phyloP scores from a whole-genome alignment of 2,113 vertebrate genomes.

The Channa argus region DNA sequence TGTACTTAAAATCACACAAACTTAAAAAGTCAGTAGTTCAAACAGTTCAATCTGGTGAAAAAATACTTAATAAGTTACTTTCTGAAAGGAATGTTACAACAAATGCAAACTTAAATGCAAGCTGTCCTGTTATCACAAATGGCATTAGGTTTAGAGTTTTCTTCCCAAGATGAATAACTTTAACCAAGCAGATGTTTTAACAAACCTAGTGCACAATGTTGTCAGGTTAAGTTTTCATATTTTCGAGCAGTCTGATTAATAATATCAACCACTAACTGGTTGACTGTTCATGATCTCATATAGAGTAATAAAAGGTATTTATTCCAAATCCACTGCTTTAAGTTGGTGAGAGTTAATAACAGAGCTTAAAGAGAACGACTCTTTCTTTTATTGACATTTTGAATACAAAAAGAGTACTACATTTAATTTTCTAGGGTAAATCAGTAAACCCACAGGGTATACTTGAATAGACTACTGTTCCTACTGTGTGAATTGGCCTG shows the following conservation, averaged over 20 bases:
- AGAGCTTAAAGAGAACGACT: neutral
- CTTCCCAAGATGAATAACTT: neutral
- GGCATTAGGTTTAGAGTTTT: neutral
- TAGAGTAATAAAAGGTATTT: neutral
- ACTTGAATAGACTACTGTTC: conserved; percentile 24
- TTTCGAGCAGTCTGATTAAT: neutral
- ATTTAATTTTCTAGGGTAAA: conserved; percentile 9
- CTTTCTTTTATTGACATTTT: neutral
- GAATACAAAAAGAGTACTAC: neutral
- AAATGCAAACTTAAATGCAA: neutral
- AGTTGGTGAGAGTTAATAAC: neutral
- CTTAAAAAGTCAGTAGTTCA: neutral
- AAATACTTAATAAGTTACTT: neutral
- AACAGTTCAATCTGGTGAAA: neutral
- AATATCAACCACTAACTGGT: neutral
- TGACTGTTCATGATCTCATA: neutral
- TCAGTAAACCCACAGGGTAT: conserved; percentile 3
- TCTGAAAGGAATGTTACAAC: no score
- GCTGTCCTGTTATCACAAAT: neutral
- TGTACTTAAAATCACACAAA: neutral
- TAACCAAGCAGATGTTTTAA: neutral
- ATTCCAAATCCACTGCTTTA: neutral
- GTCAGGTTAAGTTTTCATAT: neutral
- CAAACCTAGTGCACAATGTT: neutral
- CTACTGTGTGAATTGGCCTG: conserved; percentile 12